Conservation (phyloP, 2,113 vertebrate genomes). For the Bujurquina vittata region DNA sequence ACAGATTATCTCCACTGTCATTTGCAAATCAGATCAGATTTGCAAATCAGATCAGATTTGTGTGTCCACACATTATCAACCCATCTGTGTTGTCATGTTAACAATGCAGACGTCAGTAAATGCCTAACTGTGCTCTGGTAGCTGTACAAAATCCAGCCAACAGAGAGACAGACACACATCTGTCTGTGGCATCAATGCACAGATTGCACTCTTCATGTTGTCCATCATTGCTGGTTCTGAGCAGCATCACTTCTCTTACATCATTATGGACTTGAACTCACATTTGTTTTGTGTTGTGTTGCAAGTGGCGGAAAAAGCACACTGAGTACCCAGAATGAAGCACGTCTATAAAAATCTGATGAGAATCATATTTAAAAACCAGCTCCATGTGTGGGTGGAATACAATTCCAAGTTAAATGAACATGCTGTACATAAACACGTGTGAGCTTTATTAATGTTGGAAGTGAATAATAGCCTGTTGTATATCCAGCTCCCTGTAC, state of each 20-base stretch:
- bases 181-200: background rate
- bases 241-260: background rate
- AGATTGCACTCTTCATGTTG: background rate
- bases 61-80: background rate
- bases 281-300: background rate
- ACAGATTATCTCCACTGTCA: background rate
- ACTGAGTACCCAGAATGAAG: background rate
- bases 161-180: background rate
- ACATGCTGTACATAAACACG: background rate
- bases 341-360: background rate
- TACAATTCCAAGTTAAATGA: conserved; percentile 4
- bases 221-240: background rate
- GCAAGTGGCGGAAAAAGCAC: background rate
- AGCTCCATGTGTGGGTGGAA: background rate
- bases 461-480: background rate
- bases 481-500: too few species aligned
- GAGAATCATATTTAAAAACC: background rate
- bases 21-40: background rate
- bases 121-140: background rate
- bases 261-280: background rate
- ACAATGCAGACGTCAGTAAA: background rate
- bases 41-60: background rate
- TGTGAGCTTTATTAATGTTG: background rate
- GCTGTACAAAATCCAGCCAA: background rate
- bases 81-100: background rate